Conservation (phyloP, 1,140 invertebrate genomes). For the Lepidurus arcticus region DNA sequence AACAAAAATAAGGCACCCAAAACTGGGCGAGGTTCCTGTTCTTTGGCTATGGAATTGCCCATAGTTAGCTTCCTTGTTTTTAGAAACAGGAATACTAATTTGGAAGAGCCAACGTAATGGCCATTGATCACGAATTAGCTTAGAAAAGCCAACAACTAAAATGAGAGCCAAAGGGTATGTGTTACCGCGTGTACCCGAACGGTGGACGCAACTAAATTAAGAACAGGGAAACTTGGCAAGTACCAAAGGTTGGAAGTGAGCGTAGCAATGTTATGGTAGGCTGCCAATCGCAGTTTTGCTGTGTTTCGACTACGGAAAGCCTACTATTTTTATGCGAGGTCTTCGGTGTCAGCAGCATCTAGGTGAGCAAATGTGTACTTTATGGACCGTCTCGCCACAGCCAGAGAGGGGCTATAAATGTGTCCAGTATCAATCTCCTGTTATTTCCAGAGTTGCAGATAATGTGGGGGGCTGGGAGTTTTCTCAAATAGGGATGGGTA, state of each 20-base stretch:
- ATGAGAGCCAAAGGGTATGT: not conserved
- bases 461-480: not conserved
- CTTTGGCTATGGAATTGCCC: not conserved
- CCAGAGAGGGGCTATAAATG: not conserved
- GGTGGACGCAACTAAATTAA: not conserved
- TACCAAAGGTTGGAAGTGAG: not conserved
- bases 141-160: not conserved
- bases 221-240: slow-evolving; percentile 1
- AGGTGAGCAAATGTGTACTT: not conserved
- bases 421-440: not conserved
- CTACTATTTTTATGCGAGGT: not conserved
- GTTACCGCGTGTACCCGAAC: not conserved
- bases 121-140: slow-evolving; percentile 5
- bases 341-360: slow-evolving; percentile 5
- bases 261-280: not conserved
- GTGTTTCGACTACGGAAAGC: not conserved
- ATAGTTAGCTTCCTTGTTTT: not conserved
- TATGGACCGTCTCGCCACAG: not conserved
- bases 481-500: too few species aligned
- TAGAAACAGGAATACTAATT: not conserved
- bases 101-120: not conserved
- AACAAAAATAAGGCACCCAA: not conserved
- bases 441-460: not conserved
- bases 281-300: not conserved
- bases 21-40: not conserved